Evolutionary conservation across 2,113 vertebrate genomes (phyloP).

Genomic region (Platichthys stellatus): DNA sequence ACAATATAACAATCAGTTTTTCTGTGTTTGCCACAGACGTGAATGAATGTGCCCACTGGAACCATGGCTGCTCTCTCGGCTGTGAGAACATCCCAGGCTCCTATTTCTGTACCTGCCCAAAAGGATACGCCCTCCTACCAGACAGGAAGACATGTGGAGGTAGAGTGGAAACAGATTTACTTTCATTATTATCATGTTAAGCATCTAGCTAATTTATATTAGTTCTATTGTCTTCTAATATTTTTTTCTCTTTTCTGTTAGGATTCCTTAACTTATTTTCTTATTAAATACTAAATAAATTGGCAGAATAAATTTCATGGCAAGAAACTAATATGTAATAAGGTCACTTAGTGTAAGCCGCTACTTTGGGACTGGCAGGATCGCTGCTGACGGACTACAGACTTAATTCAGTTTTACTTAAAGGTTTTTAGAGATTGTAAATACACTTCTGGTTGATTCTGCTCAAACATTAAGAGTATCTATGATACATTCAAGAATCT

Average conservation of each 20-base stretch:
- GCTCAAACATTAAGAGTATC: neutral
- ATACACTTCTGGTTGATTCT: too few relatives aligned
- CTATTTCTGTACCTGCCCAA: slow-evolving; percentile 94
- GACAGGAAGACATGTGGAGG: slow-evolving; percentile 90
- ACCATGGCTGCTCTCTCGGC: slow-evolving; percentile 93
- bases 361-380: too few relatives aligned
- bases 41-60: slow-evolving; percentile 93
- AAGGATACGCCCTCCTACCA: slow-evolving; percentile 88
- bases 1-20: neutral
- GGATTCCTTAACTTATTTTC: too few relatives aligned
- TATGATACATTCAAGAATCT: neutral
- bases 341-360: too few relatives aligned
- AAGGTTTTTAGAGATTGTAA: too few relatives aligned
- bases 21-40: slow-evolving; percentile 81
- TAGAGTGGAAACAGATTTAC: slow-evolving; percentile 55
- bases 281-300: too few relatives aligned
- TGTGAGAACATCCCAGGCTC: slow-evolving; percentile 94
- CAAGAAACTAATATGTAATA: too few relatives aligned
- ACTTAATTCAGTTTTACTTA: too few relatives aligned
- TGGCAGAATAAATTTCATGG: too few relatives aligned
- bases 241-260: neutral
- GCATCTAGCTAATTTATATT: neutral
- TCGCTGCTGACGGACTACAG: too few relatives aligned
- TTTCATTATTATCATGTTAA: neutral
- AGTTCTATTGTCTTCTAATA: neutral